phyloP scores from a whole-genome alignment of 2,113 vertebrate genomes.

The crab-eating macaque (Macaca fascicularis) region T2T-MFA8v1.1 NC_088379.1:66705501-66706000 shows the following conservation, averaged over 20 bases:
- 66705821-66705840: conserved; percentile 10
- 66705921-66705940: conserved; percentile 24
- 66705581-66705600: background rate
- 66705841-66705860: conserved; percentile 37
- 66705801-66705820: conserved; percentile 52
- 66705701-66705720: background rate
- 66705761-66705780: conserved; percentile 10
- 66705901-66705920: conserved; percentile 38
- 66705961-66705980: conserved; percentile 23
- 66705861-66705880: no score
- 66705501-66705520: conserved; percentile 20
- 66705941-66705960: conserved; percentile 6
- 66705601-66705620: conserved; percentile 58
- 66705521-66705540: background rate
- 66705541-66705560: background rate
- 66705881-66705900: conserved; percentile 12
- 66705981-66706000: background rate
- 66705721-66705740: conserved; percentile 26
- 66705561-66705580: background rate
- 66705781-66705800: conserved; percentile 40
- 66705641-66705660: conserved; percentile 44
- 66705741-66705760: conserved; percentile 47
- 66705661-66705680: conserved; percentile 57
- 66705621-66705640: conserved; percentile 41
- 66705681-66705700: conserved; percentile 36